Percentiles rank a stretch among this genome's conserved stretches.
These are phyloP conservation scores for Smittia sp. DNA, from an alignment of 2,888 invertebrate species.

Conservation along the genomic window DNA sequence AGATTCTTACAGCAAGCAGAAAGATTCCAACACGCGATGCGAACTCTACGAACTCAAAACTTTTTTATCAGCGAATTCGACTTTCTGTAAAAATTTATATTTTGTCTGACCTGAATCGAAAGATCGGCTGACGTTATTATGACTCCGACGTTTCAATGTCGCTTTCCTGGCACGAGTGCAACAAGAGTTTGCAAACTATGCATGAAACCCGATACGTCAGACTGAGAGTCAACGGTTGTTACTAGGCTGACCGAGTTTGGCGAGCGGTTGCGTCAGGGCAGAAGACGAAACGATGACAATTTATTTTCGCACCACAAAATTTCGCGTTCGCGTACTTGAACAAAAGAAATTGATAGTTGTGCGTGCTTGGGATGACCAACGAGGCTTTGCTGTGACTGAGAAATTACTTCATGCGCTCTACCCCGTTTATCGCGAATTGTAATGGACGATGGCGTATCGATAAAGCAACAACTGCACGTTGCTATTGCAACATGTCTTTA, in stretches of 20 bases:
- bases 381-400: background rate
- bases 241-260: background rate
- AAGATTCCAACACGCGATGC: background rate
- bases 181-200: background rate
- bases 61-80: background rate
- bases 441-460: constrained; percentile 15
- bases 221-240: background rate
- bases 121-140: background rate
- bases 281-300: background rate
- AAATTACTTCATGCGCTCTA: background rate
- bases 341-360: constrained; percentile 16
- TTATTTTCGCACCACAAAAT: background rate
- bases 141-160: constrained; percentile 20
- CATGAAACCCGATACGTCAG: background rate
- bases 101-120: background rate
- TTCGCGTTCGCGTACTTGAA: background rate
- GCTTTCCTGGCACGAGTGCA: constrained; percentile 32
- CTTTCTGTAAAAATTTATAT: background rate
- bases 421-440: constrained; percentile 5
- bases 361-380: background rate
- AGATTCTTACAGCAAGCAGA: too few relatives aligned
- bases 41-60: background rate
- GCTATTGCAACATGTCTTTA: constrained; percentile 26
- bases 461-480: constrained; percentile 30
- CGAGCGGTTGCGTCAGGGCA: background rate